These are phyloP conservation scores for Drosophila nr. perissopoda DNA, from an alignment of 2,888 invertebrate species.

Conservation along the genomic window DNA sequence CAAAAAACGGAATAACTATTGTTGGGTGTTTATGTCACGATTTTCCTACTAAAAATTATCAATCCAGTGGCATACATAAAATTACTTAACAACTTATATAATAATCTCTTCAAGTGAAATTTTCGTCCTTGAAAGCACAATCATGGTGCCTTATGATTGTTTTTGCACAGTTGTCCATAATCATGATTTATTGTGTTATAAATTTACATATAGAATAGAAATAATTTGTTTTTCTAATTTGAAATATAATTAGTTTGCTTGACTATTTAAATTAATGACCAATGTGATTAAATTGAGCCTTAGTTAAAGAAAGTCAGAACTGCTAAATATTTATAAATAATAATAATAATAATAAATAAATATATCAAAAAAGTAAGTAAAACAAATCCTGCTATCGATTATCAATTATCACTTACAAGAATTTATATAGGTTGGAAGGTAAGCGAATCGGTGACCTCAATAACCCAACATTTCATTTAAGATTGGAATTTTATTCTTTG, in stretches of 20 bases:
- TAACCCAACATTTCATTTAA: conserved; percentile 34
- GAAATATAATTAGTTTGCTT: background rate
- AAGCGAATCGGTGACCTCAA: conserved; percentile 15
- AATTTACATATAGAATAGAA: background rate
- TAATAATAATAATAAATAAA: no score
- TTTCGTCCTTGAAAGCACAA: background rate
- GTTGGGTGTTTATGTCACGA: background rate
- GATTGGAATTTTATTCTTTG: conserved; percentile 25
- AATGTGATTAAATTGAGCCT: background rate
- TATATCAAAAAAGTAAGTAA: background rate
- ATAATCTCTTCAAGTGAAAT: background rate
- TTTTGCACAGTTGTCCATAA: background rate
- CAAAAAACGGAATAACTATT: conserved; percentile 5
- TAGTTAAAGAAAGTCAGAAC: background rate
- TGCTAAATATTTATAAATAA: background rate
- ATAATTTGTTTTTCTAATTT: background rate
- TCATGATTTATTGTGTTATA: background rate
- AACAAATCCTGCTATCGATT: background rate
- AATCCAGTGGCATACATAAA: background rate
- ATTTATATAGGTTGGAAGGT: conserved; percentile 1
- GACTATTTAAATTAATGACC: background rate
- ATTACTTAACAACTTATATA: background rate
- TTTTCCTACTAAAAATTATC: background rate
- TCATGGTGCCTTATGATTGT: background rate
- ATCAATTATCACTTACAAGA: conserved; percentile 16